Evolutionary conservation across 2,888 invertebrate genomes (phyloP).

Genomic region (Minunthozetes semirufus): DNA sequence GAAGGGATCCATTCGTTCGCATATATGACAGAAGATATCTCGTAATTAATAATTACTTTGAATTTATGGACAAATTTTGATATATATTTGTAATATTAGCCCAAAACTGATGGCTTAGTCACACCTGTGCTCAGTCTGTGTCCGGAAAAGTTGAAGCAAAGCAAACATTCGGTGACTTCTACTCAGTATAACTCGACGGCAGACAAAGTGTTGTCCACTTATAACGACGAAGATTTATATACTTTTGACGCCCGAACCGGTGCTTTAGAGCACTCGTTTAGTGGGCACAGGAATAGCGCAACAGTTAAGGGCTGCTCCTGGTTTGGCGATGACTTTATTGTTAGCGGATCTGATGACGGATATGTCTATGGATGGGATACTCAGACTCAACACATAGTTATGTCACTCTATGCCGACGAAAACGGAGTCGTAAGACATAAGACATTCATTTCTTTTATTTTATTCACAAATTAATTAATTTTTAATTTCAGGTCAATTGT

Average conservation of each 20-base stretch:
- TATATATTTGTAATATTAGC: not conserved
- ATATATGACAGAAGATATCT: slow-evolving; percentile 34
- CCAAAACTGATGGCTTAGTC: not conserved
- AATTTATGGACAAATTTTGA: not conserved
- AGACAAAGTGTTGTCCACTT: slow-evolving; percentile 74
- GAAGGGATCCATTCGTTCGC: slow-evolving; percentile 28
- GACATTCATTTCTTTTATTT: slow-evolving; percentile 39
- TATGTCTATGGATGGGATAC: slow-evolving; percentile 82
- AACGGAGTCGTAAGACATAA: slow-evolving; percentile 46
- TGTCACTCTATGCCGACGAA: slow-evolving; percentile 73
- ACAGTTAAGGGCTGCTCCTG: slow-evolving; percentile 45
- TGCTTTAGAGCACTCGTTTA: slow-evolving; percentile 56
- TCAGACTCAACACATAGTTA: slow-evolving; percentile 76
- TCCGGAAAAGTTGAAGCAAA: slow-evolving; percentile 23
- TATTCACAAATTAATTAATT: too few species aligned
- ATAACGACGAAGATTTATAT: slow-evolving; percentile 87
- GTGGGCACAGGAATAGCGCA: slow-evolving; percentile 58
- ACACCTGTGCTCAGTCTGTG: not conserved
- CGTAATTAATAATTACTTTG: not conserved
- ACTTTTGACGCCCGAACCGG: slow-evolving; percentile 64
- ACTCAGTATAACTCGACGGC: slow-evolving; percentile 13
- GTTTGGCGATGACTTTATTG: slow-evolving; percentile 61
- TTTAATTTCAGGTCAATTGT: slow-evolving; percentile 66
- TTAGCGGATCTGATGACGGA: slow-evolving; percentile 90
- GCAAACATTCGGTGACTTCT: slow-evolving; percentile 15